Percentiles rank a stretch among this genome's conserved stretches.
These are phyloP conservation scores for Gasterosteus nipponicus DNA, from an alignment of 2,113 vertebrate species.

Conservation along the genomic window DNA sequence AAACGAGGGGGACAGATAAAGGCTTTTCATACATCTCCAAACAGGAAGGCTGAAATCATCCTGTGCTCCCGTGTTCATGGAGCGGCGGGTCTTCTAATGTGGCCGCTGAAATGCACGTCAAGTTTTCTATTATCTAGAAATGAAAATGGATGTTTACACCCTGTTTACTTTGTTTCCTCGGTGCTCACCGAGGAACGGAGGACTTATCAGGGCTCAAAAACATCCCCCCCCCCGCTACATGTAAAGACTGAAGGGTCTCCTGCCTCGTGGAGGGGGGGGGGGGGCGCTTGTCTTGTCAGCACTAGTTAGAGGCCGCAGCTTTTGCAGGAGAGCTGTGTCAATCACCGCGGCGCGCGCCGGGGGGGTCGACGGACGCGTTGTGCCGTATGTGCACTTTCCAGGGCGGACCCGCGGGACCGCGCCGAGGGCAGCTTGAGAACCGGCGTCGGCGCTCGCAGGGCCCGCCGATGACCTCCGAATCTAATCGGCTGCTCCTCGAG, in stretches of 20 bases:
- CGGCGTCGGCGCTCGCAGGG: conserved; percentile 40
- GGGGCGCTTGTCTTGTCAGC: conserved; percentile 72
- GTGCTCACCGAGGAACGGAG: conserved; percentile 19
- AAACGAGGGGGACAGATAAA: no score
- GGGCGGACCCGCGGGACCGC: conserved; percentile 45
- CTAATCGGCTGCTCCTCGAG: conserved; percentile 34
- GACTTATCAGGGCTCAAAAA: conserved; percentile 37
- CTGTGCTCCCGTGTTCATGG: background rate
- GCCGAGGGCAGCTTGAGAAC: conserved; percentile 54
- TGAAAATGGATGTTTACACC: conserved; percentile 35
- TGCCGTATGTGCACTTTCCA: conserved; percentile 71
- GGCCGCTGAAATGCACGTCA: conserved; percentile 24
- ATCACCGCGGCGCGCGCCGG: conserved; percentile 63
- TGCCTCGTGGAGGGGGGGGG: conserved; percentile 23
- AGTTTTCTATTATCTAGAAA: conserved; percentile 37
- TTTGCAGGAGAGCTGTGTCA: conserved; percentile 61
- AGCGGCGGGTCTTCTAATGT: background rate
- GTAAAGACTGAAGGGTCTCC: conserved; percentile 45
- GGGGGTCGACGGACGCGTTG: conserved; percentile 71
- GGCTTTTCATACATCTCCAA: no score
- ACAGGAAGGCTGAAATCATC: conserved; percentile 1
- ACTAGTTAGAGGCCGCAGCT: conserved; percentile 64
- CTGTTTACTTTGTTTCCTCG: conserved; percentile 23
- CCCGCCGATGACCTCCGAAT: conserved; percentile 56
- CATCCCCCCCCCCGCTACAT: conserved; percentile 30